Evolutionary conservation across 2,113 vertebrate species (phyloP).

Genomic region (Aythya baeri): DNA sequence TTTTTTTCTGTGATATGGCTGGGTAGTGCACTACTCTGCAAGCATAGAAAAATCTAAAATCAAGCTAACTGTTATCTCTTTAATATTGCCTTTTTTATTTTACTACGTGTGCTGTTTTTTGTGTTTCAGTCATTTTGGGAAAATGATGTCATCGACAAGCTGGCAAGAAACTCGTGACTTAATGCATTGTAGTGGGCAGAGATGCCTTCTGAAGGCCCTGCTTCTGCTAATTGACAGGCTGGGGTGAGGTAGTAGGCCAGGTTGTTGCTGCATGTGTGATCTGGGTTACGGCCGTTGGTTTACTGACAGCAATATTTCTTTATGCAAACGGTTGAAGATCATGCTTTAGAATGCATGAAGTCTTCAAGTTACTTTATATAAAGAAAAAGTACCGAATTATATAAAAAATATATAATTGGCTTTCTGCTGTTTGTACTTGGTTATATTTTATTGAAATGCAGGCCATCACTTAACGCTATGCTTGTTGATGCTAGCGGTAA

Average conservation of each 20-base stretch:
- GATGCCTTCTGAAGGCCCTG: background rate
- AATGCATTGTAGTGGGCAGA: background rate
- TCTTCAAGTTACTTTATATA: background rate
- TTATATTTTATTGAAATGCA: background rate
- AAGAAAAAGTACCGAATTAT: background rate
- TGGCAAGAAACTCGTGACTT: background rate
- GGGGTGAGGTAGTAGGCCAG: constrained; percentile 30
- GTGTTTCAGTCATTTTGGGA: background rate
- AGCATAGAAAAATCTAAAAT: background rate
- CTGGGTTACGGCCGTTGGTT: constrained; percentile 32
- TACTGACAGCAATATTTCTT: background rate
- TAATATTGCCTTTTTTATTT: background rate
- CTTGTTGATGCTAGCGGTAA: background rate
- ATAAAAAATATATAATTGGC: background rate
- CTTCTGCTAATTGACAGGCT: constrained; percentile 5
- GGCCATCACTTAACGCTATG: rapidly evolving
- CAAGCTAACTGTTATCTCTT: background rate
- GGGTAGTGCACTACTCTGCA: background rate
- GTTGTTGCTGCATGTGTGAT: constrained; percentile 45
- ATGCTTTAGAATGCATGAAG: background rate
- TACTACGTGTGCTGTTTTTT: background rate
- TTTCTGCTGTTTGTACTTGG: background rate
- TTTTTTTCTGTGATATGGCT: background rate
- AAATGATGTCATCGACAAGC: background rate
- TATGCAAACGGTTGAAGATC: background rate